Evolutionary conservation across 2,113 vertebrate genomes (phyloP).

Genomic region (Megaptera novaeangliae): DNA sequence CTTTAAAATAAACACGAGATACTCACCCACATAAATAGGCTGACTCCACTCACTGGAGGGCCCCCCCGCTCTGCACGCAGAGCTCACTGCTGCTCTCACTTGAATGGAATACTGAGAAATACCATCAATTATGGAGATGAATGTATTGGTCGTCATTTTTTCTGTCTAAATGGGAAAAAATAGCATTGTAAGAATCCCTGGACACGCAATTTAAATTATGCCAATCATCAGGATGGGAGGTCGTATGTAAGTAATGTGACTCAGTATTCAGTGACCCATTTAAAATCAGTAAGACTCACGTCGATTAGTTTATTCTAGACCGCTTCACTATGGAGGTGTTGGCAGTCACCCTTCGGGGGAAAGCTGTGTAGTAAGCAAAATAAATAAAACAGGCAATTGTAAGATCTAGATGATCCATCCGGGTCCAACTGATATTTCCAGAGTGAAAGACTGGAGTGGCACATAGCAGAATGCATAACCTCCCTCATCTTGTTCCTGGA

Average conservation of each 20-base stretch:
- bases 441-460: background rate
- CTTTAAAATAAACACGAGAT: background rate
- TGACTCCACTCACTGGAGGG: conserved; percentile 79
- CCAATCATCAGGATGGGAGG: background rate
- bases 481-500: background rate
- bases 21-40: conserved; percentile 69
- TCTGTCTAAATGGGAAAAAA: conserved; percentile 52
- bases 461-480: accelerated
- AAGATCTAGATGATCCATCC: background rate
- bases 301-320: background rate
- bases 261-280: background rate
- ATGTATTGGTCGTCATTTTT: background rate
- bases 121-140: conserved; percentile 20
- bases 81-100: conserved; percentile 70
- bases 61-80: background rate
- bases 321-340: background rate
- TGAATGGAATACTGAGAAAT: conserved; percentile 59
- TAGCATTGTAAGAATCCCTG: background rate
- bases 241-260: background rate
- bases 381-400: background rate
- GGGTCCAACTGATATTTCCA: background rate
- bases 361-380: background rate
- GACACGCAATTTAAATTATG: background rate
- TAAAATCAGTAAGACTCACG: background rate
- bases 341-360: background rate